phyloP scores from a whole-genome alignment of 2,797 vertebrate species.

The Pseudotriccus pelzelni region DNA sequence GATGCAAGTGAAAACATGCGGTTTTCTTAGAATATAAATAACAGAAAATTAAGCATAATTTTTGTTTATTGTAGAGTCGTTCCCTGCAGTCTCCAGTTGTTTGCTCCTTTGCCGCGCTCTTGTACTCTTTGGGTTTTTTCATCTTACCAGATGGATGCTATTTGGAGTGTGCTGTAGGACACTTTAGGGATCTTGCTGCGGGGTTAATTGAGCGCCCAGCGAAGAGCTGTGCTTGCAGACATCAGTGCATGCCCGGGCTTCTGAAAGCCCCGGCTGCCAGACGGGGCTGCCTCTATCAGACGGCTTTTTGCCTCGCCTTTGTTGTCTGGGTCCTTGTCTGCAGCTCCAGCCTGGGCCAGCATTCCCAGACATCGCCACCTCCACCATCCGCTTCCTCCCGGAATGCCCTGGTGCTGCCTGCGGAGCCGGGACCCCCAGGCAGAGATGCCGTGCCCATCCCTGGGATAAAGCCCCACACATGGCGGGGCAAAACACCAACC shows the following conservation, averaged over 20 bases:
- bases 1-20: conserved; percentile 4
- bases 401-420: background rate
- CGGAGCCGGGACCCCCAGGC: rapidly evolving
- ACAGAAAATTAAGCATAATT: conserved; percentile 8
- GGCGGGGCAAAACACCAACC: background rate
- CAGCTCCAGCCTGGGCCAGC: background rate
- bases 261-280: background rate
- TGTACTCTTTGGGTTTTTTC: background rate
- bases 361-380: background rate
- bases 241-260: background rate
- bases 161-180: background rate
- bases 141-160: background rate
- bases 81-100: conserved; percentile 8
- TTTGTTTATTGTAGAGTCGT: background rate
- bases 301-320: conserved; percentile 29
- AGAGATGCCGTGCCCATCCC: background rate
- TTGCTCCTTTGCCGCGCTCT: background rate
- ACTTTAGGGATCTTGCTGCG: background rate
- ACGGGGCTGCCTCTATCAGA: background rate
- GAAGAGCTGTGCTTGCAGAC: conserved; percentile 3
- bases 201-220: background rate
- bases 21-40: conserved; percentile 29
- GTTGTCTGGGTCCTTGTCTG: conserved; percentile 42
- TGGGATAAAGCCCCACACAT: background rate
- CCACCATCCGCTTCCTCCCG: background rate